These are phyloP conservation scores for Ganaspis sp. DNA, from an alignment of 1,140 invertebrate species.

Conservation along the genomic window DNA sequence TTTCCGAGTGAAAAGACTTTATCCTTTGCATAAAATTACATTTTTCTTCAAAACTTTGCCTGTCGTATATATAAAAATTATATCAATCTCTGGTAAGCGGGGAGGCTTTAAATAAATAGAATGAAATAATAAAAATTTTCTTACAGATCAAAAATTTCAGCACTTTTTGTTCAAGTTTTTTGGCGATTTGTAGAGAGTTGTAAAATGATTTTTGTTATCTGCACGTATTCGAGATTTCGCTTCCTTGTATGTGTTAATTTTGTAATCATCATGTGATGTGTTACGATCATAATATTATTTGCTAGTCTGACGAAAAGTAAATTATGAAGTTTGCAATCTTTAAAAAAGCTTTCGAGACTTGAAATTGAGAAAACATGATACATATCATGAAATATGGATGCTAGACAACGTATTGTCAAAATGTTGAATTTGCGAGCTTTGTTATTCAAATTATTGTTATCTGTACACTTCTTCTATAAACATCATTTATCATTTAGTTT, in stretches of 20 bases:
- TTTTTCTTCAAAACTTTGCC: not conserved
- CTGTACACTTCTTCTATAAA: not conserved
- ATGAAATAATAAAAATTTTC: not conserved
- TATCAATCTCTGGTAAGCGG: too few relatives aligned
- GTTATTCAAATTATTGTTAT: not conserved
- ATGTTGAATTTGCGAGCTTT: constrained; percentile 12
- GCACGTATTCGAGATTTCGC: not conserved
- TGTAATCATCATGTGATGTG: constrained; percentile 13
- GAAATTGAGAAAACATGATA: not conserved
- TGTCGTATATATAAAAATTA: not conserved
- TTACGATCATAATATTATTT: not conserved
- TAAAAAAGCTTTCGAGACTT: not conserved
- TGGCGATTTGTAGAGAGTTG: too few relatives aligned
- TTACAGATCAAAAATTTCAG: too few relatives aligned
- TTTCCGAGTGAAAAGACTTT: not conserved
- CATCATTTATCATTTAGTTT: not conserved
- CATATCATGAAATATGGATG: not conserved
- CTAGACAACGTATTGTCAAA: constrained; percentile 2
- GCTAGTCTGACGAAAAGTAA: not conserved
- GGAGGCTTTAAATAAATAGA: too few relatives aligned
- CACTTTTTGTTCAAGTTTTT: too few relatives aligned
- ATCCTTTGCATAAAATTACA: constrained; percentile 6
- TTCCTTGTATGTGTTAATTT: not conserved
- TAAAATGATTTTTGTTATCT: not conserved
- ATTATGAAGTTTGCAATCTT: not conserved